Percentiles rank a stretch among this genome's conserved stretches.
phyloP scores from a whole-genome alignment of 2,797 vertebrate species.

The Buceros bicornis region DNA sequence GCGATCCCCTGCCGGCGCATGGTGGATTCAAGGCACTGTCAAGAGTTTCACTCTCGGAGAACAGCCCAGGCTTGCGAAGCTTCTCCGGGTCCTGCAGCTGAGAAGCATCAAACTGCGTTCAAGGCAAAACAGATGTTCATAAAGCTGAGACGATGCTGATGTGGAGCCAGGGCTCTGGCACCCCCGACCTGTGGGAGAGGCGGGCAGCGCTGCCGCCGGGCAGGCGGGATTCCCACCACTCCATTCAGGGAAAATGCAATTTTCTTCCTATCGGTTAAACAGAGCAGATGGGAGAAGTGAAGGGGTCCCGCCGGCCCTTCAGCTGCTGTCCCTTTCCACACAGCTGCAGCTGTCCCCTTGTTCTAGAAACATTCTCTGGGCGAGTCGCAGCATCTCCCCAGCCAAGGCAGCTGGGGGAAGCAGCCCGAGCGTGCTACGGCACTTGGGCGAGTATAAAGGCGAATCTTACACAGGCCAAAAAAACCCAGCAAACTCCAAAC shows the following conservation, averaged over 20 bases:
- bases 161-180: not conserved
- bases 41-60: not conserved
- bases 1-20: rapidly evolving
- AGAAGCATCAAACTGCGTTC: not conserved
- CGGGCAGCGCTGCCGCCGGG: not conserved
- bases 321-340: not conserved
- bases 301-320: not conserved
- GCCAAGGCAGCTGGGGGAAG: not conserved
- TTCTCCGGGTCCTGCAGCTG: not conserved
- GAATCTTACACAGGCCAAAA: not conserved
- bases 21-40: slow-evolving; percentile 24
- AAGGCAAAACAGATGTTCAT: not conserved
- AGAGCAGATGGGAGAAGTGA: not conserved
- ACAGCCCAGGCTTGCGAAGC: rapidly evolving
- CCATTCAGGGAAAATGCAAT: not conserved
- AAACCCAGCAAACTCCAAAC: not conserved
- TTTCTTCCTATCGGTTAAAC: not conserved
- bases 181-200: not conserved
- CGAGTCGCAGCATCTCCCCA: not conserved
- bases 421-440: not conserved
- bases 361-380: not conserved
- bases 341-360: not conserved
- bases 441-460: slow-evolving; percentile 34
- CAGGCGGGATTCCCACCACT: rapidly evolving
- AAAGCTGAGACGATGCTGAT: not conserved